phyloP scores from a whole-genome alignment of 2,888 invertebrate genomes.

The Brachyopa scutellaris region DNA sequence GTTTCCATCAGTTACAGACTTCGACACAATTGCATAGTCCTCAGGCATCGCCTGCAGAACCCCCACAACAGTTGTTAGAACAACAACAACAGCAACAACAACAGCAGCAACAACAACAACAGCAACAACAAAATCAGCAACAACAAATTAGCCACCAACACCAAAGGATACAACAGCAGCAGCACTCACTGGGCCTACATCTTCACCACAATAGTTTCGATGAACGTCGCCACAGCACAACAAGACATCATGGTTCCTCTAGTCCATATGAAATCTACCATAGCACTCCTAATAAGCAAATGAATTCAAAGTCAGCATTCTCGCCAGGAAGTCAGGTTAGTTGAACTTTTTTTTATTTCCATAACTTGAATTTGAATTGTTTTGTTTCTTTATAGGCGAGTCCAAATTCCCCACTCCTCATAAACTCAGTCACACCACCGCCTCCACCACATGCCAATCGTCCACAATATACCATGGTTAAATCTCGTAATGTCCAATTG shows the following conservation, averaged over 20 bases:
- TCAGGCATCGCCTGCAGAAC: conserved; percentile 76
- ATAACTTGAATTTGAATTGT: background rate
- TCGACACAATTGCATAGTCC: conserved; percentile 77
- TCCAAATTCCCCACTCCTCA: conserved; percentile 83
- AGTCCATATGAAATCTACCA: conserved; percentile 81
- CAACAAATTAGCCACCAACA: conserved; percentile 73
- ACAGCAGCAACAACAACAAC: conserved; percentile 74
- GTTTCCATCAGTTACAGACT: conserved; percentile 73
- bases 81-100: conserved; percentile 77
- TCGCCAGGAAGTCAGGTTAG: conserved; percentile 86
- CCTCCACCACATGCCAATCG: conserved; percentile 80
- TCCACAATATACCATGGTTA: conserved; percentile 77
- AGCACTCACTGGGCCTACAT: conserved; percentile 67
- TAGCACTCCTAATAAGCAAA: conserved; percentile 80
- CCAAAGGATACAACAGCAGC: conserved; percentile 71
- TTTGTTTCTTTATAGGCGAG: conserved; percentile 77
- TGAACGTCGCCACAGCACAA: conserved; percentile 72
- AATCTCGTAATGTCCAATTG: conserved; percentile 79
- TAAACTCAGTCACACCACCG: conserved; percentile 81
- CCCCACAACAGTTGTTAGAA: conserved; percentile 79
- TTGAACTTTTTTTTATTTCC: conserved; percentile 83
- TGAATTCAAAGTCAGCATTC: conserved; percentile 82
- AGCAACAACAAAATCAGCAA: conserved; percentile 71
- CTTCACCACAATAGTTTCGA: conserved; percentile 74
- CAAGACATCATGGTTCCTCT: conserved; percentile 77